Percentiles rank a stretch among this genome's conserved stretches.
Evolutionary conservation across 1,140 invertebrate species (phyloP).

Genomic region (Orius laevigatus): DNA sequence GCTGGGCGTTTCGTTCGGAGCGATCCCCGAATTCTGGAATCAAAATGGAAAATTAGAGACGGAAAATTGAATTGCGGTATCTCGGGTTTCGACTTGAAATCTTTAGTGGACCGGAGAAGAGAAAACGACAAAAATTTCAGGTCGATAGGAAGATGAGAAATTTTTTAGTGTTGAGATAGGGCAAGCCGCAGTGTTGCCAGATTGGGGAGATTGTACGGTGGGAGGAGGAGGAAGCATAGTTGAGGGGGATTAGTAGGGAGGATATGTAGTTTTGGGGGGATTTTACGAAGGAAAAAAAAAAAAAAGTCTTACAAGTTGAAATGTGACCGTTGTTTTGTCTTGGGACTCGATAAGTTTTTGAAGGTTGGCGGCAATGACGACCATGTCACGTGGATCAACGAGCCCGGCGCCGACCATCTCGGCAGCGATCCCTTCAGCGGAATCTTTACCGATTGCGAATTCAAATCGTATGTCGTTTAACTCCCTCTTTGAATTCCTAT

Average conservation of each 20-base stretch:
- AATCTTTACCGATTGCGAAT: constrained; percentile 80
- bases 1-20: constrained; percentile 70
- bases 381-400: constrained; percentile 79
- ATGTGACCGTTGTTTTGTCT: constrained; percentile 58
- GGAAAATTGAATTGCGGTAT: too few species aligned
- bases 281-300: background rate
- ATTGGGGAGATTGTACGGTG: too few species aligned
- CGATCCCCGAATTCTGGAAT: constrained; percentile 64
- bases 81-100: too few species aligned
- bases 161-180: too few species aligned
- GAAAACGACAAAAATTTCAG: too few species aligned
- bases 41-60: too few species aligned
- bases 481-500: constrained; percentile 69
- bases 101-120: too few species aligned
- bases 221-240: too few species aligned
- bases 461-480: constrained; percentile 97
- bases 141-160: too few species aligned
- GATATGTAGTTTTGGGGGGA: too few species aligned
- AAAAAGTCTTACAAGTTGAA: constrained; percentile 60
- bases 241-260: too few species aligned
- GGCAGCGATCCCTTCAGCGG: constrained; percentile 81
- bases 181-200: too few species aligned
- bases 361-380: constrained; percentile 80
- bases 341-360: constrained; percentile 71
- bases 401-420: constrained; percentile 89